A percentile compares a stretch with the other conserved stretches of the same genome.
These are phyloP conservation scores for Paraescarpia echinospica DNA, from an alignment of 1,140 invertebrate genomes.

Conservation along the genomic window DNA sequence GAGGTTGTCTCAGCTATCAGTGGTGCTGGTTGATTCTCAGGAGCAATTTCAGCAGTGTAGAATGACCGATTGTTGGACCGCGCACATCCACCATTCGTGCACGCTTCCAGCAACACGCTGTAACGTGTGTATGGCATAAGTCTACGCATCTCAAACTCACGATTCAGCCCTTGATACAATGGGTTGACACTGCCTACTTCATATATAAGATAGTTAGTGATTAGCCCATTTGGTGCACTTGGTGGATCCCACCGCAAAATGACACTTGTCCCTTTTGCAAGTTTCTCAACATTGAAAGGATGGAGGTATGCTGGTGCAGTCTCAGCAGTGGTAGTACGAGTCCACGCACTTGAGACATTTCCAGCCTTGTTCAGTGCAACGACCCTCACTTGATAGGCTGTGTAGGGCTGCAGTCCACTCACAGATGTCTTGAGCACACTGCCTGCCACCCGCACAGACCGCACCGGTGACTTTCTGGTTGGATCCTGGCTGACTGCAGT, in stretches of 20 bases:
- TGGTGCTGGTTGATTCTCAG: conserved; percentile 43
- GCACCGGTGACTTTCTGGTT: background rate
- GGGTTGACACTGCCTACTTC: conserved; percentile 40
- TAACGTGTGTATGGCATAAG: conserved; percentile 52
- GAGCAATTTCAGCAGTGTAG: conserved; percentile 48
- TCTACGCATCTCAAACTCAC: conserved; percentile 46
- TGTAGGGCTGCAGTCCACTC: conserved; percentile 50
- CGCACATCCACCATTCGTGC: conserved; percentile 51
- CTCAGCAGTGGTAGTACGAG: conserved; percentile 42
- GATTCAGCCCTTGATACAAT: conserved; percentile 45
- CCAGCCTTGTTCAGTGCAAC: conserved; percentile 47
- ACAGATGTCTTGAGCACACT: conserved; percentile 24
- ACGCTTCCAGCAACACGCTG: conserved; percentile 50
- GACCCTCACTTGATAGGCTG: conserved; percentile 44
- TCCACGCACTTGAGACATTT: conserved; percentile 36
- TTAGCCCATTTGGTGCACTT: conserved; percentile 23
- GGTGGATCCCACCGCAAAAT: conserved; percentile 51
- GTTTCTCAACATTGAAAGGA: conserved; percentile 45
- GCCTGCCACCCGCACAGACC: conserved; percentile 10
- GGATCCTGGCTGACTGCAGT: background rate
- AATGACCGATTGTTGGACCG: conserved; percentile 41
- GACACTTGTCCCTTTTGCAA: conserved; percentile 42
- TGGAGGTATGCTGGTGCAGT: conserved; percentile 47
- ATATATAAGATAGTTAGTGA: conserved; percentile 30
- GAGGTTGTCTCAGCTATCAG: conserved; percentile 38